These are phyloP conservation scores for Pelobates fuscus DNA, from an alignment of 2,113 vertebrate genomes.

Conservation along the genomic window DNA sequence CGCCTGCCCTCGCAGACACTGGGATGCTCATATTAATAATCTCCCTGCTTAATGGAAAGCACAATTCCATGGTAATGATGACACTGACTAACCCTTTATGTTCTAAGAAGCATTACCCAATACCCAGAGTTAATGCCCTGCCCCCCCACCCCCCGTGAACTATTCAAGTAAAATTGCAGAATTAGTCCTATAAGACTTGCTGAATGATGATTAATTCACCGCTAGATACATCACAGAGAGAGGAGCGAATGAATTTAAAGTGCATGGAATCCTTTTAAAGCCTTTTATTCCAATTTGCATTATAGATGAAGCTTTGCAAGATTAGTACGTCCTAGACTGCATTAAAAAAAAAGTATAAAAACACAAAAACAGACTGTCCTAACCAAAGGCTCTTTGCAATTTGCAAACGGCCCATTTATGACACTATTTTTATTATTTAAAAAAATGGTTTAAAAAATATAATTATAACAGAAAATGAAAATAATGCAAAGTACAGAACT, in stretches of 20 bases:
- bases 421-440: too few species aligned
- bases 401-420: too few species aligned
- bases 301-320: conserved; percentile 39
- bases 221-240: conserved; percentile 28
- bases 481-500: too few species aligned
- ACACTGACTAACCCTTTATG: background rate
- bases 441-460: too few species aligned
- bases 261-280: conserved; percentile 37
- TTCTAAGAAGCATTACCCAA: too few species aligned
- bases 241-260: conserved; percentile 32
- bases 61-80: background rate
- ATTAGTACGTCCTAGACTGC: background rate
- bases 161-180: conserved; percentile 16
- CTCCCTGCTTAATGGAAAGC: background rate
- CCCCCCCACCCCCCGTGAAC: background rate
- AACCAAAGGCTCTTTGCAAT: too few species aligned
- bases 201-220: conserved; percentile 42
- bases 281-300: conserved; percentile 39
- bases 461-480: too few species aligned
- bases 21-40: background rate
- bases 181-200: conserved; percentile 27
- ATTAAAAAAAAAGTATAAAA: background rate
- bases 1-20: background rate
- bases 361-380: background rate
- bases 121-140: background rate